phyloP scores from a whole-genome alignment of 2,113 vertebrate species.

The Canis aureus region DNA sequence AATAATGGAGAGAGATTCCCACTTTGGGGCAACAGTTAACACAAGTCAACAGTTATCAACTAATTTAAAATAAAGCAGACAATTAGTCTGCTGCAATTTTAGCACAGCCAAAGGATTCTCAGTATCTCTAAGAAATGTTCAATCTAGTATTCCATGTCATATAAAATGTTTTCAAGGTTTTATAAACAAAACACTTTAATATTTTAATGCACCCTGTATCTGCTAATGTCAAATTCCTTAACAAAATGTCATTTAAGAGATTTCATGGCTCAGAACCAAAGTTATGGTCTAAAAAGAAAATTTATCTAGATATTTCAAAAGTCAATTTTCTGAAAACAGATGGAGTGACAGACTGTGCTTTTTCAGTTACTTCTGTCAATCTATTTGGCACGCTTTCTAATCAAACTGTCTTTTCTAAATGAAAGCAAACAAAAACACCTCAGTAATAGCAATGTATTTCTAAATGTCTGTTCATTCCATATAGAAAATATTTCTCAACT shows the following conservation, averaged over 20 bases:
- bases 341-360: background rate
- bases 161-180: conserved; percentile 50
- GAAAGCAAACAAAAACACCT: conserved; percentile 25
- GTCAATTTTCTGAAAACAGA: conserved; percentile 54
- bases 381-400: conserved; percentile 10
- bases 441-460: background rate
- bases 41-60: background rate
- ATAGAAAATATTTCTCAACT: background rate
- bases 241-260: conserved; percentile 62
- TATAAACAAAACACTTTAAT: conserved; percentile 51
- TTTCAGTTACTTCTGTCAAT: background rate
- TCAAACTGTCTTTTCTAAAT: conserved; percentile 36
- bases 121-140: conserved; percentile 24
- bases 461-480: background rate
- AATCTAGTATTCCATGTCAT: conserved; percentile 9
- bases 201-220: background rate
- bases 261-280: conserved; percentile 33
- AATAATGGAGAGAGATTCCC: background rate
- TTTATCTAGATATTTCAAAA: conserved; percentile 36
- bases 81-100: conserved; percentile 22
- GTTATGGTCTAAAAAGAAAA: background rate
- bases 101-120: background rate
- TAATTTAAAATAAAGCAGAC: conserved; percentile 42
- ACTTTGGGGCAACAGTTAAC: conserved; percentile 12
- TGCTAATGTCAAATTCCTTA: conserved; percentile 59